Evolutionary conservation across 2,797 vertebrate species (phyloP), one percentile per base, ranked within the genome.

Genomic region (Cephalopachus bancanus): DNA sequence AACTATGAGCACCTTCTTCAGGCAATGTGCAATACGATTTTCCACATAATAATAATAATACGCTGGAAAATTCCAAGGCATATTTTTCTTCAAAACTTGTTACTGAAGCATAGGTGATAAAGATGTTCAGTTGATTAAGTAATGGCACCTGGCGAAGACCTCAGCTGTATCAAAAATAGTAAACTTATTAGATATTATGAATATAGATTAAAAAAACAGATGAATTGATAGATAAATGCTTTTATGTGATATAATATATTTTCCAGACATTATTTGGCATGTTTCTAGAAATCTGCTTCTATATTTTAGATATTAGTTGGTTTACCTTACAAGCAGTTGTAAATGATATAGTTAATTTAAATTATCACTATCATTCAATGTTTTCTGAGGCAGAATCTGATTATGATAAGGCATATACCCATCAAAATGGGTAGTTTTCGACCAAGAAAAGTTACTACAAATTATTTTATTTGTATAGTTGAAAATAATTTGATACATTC

Each of bases 1-100:
- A 95, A 91, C 80, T 95, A 76, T 67, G 71, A 97, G 83, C 95
- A 96, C 86, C 88, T 97, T 97, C 87, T 95, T 92, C 93, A 95
- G 92, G 92, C 20, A 89, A 62, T 76, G 12, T 84, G 20, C 22
- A 92, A 94, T 65, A 89, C 51, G 80, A 67, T 85, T 96, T 92
- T 88, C 74, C 1, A 9, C 20, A 84, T 17, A 86, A 20, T 55
- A 83, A 20, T 55, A 83, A 78, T 11, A 78, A 69, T 67, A 69
- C 59, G 30, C 14, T 44, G 24, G 24, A 74, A 93, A 88, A 33
- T 93, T 92, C 64, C 83, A 92, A 65, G 44, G 3, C 57, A 87
- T 10, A 49, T 83, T 97, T 89, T n/a, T 84, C 30, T 79, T 91
- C 57, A 89, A 89, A 96, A 57, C 33, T 81, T 87, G 19, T 83